These are phyloP conservation scores for Dorcus hopei DNA, from an alignment of 2,888 invertebrate genomes.

Conservation along the genomic window DNA sequence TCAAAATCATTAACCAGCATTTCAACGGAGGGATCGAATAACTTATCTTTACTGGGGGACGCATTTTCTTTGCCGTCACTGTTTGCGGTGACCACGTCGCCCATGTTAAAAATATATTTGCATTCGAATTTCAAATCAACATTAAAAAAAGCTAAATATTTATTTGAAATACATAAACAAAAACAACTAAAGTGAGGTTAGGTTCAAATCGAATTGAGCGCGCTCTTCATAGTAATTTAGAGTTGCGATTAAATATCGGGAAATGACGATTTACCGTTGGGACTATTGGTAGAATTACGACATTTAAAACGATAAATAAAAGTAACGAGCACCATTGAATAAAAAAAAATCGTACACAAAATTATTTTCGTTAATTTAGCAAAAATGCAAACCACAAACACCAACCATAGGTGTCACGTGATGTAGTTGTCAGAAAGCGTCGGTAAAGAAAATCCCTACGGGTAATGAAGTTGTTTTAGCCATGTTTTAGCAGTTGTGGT, in stretches of 20 bases:
- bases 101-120: conserved; percentile 37
- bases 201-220: conserved; percentile 8
- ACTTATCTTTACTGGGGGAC: conserved; percentile 51
- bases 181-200: conserved; percentile 29
- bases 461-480: too few species aligned
- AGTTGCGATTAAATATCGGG: not conserved
- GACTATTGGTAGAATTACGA: too few species aligned
- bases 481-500: too few species aligned
- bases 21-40: conserved; percentile 91
- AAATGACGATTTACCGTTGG: not conserved
- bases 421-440: not conserved
- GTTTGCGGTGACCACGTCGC: conserved; percentile 42
- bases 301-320: too few species aligned
- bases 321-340: not conserved
- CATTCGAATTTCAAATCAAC: conserved; percentile 18
- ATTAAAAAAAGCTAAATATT: conserved; percentile 1
- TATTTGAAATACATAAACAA: conserved; percentile 18
- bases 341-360: not conserved
- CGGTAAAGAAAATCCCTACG: too few species aligned
- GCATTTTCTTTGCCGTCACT: conserved; percentile 41
- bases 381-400: not conserved
- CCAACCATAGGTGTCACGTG: not conserved
- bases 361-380: not conserved
- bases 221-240: not conserved
- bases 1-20: conserved; percentile 98